Evolutionary conservation across 2,888 invertebrate genomes (phyloP).

Genomic region (Cordilura impudica): DNA sequence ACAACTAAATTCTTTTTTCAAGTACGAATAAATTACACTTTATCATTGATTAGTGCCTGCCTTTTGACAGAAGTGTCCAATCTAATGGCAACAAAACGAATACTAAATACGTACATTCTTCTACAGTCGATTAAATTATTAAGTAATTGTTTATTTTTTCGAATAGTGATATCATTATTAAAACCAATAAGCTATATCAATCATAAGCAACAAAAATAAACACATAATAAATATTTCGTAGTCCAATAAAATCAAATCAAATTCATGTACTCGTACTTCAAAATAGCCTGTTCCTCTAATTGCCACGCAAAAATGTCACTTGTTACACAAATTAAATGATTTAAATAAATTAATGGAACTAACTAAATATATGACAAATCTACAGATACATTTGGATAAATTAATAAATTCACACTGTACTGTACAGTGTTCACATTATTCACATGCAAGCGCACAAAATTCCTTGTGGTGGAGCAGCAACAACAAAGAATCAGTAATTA

Average conservation of each 20-base stretch:
- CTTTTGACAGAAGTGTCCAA: slow-evolving; percentile 32
- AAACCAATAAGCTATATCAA: slow-evolving; percentile 11
- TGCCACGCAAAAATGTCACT: slow-evolving; percentile 36
- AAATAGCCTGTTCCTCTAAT: slow-evolving; percentile 12
- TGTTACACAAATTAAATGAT: slow-evolving; percentile 44
- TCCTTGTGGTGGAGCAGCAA: no score
- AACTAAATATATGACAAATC: slow-evolving; percentile 7
- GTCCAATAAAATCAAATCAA: not conserved
- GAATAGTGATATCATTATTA: slow-evolving; percentile 40
- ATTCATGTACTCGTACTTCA: not conserved
- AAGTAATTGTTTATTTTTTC: slow-evolving; percentile 37
- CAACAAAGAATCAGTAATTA: no score
- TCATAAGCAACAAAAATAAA: not conserved
- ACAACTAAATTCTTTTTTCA: slow-evolving; percentile 14
- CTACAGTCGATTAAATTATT: slow-evolving; percentile 30
- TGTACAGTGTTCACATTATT: no score
- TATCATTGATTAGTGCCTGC: slow-evolving; percentile 31
- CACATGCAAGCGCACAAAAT: no score
- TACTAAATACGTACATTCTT: not conserved
- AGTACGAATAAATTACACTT: slow-evolving; percentile 43
- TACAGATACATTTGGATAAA: not conserved
- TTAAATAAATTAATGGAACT: slow-evolving; percentile 37
- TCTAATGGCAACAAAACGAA: not conserved
- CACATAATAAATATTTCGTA: not conserved
- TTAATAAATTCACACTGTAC: not conserved